Evolutionary conservation across 2,888 invertebrate genomes (phyloP).

Genomic region (Drosophila nr. perissopoda): DNA sequence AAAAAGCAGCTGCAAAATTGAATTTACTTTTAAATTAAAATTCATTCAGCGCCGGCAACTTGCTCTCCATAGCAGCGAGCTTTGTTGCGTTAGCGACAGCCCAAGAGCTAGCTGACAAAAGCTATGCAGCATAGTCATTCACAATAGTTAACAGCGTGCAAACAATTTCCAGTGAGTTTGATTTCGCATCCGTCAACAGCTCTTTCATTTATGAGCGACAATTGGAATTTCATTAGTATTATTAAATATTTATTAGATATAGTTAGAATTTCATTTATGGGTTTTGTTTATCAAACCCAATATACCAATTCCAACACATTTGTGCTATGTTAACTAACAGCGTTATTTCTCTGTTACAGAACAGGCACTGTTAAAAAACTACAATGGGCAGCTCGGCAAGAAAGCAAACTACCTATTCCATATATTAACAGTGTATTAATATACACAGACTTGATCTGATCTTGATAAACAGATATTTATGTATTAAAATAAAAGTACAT

Average conservation of each 20-base stretch:
- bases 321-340: not conserved
- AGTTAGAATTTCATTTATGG: not conserved
- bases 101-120: slow-evolving; percentile 3
- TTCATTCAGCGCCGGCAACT: not conserved
- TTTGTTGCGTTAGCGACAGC: not conserved
- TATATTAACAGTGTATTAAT: too few relatives aligned
- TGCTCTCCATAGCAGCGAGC: slow-evolving; percentile 9
- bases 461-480: not conserved
- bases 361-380: not conserved
- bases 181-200: too few relatives aligned
- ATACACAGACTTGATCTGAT: not conserved
- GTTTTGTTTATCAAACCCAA: not conserved
- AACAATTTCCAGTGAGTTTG: not conserved
- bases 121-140: not conserved
- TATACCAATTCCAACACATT: not conserved
- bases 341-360: not conserved
- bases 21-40: slow-evolving; percentile 15
- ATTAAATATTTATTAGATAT: not conserved
- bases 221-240: not conserved
- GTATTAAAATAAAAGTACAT: not conserved
- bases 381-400: not conserved
- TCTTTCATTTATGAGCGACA: not conserved
- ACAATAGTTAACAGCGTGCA: not conserved
- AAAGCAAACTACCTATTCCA: not conserved
- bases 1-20: not conserved